These are phyloP conservation scores for Gymnorhina tibicen DNA, from an alignment of 2,113 vertebrate species.

Conservation along the genomic window DNA sequence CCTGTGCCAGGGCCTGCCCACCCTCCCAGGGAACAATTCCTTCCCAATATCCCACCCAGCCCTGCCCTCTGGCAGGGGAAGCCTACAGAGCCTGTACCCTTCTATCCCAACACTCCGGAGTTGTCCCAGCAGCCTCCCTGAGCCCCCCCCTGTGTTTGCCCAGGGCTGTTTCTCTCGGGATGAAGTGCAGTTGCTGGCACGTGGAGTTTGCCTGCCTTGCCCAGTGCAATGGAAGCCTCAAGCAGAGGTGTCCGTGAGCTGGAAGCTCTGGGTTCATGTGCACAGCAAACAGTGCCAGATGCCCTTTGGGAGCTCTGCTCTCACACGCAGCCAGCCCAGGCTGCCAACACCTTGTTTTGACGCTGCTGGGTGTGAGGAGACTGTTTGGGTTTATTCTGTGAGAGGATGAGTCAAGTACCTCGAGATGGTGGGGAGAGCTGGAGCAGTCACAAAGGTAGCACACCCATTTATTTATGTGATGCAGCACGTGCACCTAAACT, in stretches of 20 bases:
- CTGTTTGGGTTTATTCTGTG: background rate
- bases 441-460: background rate
- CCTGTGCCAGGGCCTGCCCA: background rate
- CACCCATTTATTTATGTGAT: too few relatives aligned
- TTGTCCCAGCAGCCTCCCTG: background rate
- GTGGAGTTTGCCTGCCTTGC: background rate
- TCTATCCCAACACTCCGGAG: accelerated
- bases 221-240: background rate
- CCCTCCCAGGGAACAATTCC: background rate
- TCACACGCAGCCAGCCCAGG: background rate
- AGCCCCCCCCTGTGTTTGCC: background rate
- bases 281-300: background rate
- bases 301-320: background rate
- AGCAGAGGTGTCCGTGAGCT: background rate
- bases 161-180: background rate
- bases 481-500: accelerated
- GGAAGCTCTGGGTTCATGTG: background rate
- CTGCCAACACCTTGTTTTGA: background rate
- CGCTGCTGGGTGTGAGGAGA: background rate
- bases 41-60: accelerated
- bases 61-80: background rate
- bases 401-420: background rate
- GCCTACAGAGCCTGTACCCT: background rate
- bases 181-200: background rate
- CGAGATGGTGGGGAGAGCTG: background rate